phyloP scores from a whole-genome alignment of 2,113 vertebrate species.

The Ailurus styani region DNA sequence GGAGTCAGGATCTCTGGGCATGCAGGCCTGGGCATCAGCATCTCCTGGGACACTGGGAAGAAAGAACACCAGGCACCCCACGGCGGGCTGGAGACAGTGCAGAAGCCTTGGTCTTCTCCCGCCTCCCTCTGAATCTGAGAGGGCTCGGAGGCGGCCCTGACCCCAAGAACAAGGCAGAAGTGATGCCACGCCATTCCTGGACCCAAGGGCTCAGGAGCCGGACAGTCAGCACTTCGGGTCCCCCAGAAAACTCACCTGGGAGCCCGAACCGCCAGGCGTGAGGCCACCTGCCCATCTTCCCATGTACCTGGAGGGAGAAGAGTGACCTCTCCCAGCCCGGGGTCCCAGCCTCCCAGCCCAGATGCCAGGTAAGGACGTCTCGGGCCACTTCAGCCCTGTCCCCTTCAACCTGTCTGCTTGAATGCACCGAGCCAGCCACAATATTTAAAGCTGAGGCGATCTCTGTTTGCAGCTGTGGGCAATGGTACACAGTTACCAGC shows the following conservation, averaged over 20 bases:
- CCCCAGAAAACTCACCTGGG: background rate
- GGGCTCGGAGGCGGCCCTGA: too few species aligned
- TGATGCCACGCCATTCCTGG: too few species aligned
- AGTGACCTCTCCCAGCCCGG: fast-evolving
- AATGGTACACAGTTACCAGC: background rate
- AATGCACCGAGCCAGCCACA: fast-evolving
- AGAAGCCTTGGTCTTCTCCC: too few species aligned
- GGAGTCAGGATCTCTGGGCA: background rate
- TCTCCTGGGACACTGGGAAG: background rate
- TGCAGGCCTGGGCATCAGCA: background rate
- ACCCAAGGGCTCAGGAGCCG: background rate
- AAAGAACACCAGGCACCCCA: background rate
- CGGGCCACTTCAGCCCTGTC: background rate
- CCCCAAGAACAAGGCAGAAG: too few species aligned
- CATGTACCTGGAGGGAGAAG: too few species aligned
- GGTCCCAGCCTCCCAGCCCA: too few species aligned
- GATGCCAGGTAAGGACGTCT: fast-evolving
- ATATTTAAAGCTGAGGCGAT: fast-evolving
- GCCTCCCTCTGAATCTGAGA: too few species aligned
- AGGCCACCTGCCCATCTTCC: background rate
- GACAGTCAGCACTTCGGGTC: background rate
- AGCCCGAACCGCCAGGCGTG: background rate
- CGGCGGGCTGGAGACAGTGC: too few species aligned
- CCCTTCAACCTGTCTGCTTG: fast-evolving
- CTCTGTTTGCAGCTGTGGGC: background rate